These are phyloP conservation scores for Oncopodura yosiiana DNA, from an alignment of 1,140 invertebrate species.

Conservation along the genomic window DNA sequence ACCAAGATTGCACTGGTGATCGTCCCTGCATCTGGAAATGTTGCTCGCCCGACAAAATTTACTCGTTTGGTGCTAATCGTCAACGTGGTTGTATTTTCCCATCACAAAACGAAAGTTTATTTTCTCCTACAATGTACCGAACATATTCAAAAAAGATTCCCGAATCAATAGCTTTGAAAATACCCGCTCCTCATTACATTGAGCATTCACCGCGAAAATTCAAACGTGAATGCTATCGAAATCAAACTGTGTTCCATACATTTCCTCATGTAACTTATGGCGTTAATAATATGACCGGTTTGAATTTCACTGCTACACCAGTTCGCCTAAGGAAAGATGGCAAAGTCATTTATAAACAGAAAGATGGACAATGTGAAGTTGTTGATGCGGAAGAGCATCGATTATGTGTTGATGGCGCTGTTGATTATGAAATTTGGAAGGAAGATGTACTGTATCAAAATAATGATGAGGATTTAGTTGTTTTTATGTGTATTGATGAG, in stretches of 20 bases:
- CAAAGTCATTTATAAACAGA: background rate
- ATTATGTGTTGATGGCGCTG: background rate
- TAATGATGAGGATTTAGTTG: background rate
- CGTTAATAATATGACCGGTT: background rate
- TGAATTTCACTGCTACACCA: too few relatives aligned
- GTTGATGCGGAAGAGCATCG: background rate
- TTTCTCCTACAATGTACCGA: background rate
- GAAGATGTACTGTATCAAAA: background rate
- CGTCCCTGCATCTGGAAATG: too few relatives aligned
- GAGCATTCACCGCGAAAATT: background rate
- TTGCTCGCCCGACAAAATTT: too few relatives aligned
- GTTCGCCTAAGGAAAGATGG: conserved; percentile 1
- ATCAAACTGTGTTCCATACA: background rate
- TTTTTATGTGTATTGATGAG: background rate
- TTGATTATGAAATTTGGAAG: too few relatives aligned
- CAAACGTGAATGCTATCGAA: too few relatives aligned
- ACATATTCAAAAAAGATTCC: background rate
- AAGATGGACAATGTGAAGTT: background rate
- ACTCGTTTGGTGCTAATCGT: too few relatives aligned
- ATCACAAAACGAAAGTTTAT: too few relatives aligned
- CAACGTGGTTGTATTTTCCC: too few relatives aligned
- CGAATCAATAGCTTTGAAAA: background rate
- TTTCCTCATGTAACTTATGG: background rate
- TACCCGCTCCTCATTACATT: conserved; percentile 6
- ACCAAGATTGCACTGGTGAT: too few relatives aligned